phyloP scores from a whole-genome alignment of 2,113 vertebrate genomes.

The Barnardius zonarius region DNA sequence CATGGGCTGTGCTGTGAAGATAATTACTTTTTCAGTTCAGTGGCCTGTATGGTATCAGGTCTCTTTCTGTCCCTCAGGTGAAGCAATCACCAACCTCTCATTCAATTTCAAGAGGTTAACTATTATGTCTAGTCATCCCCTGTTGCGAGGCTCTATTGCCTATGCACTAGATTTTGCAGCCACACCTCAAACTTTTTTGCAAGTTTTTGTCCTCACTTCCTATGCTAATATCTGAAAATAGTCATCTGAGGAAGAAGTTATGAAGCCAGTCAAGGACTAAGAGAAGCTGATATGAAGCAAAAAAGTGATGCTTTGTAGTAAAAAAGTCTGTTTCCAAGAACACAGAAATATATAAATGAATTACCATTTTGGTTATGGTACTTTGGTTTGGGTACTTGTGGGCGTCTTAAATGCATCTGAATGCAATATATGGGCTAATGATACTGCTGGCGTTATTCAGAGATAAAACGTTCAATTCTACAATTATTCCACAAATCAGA shows the following conservation, averaged over 20 bases:
- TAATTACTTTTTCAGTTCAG: not conserved
- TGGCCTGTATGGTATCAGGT: not conserved
- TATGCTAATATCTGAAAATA: not conserved
- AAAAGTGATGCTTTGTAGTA: not conserved
- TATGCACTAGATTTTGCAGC: not conserved
- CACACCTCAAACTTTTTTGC: not conserved
- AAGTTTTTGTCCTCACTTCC: not conserved
- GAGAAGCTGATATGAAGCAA: not conserved
- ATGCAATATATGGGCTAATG: not conserved
- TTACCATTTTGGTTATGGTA: not conserved
- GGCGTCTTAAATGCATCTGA: not conserved
- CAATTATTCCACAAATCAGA: not conserved
- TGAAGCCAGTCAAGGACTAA: not conserved
- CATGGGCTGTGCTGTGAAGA: not conserved
- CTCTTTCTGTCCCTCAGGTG: not conserved
- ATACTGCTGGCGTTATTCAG: not conserved
- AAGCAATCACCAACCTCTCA: not conserved
- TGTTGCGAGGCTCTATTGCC: not conserved
- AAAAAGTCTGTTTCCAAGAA: not conserved
- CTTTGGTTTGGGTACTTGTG: not conserved
- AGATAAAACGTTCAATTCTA: not conserved
- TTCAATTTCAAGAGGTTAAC: not conserved
- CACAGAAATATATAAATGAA: not conserved
- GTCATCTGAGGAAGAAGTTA: not conserved
- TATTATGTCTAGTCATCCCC: not conserved